Conservation (phyloP, 1,140 invertebrate genomes). For the Arion vulgaris region DNA sequence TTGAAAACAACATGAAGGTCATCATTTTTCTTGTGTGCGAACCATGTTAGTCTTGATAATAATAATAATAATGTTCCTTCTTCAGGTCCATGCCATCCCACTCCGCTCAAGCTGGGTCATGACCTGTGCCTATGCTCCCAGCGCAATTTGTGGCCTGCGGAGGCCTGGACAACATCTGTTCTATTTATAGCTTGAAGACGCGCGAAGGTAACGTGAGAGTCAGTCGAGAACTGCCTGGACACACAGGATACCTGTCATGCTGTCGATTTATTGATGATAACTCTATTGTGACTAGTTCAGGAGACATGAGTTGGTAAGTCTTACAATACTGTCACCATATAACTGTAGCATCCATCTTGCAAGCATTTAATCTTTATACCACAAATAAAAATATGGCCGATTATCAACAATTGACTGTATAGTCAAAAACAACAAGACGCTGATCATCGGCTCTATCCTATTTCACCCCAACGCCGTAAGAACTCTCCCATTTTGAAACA, state of each 20-base stretch:
- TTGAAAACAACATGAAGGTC: too few species aligned
- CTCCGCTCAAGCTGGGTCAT: conserved; percentile 98
- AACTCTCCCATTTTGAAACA: too few species aligned
- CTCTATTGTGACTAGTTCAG: conserved; percentile 98
- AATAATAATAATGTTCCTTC: too few species aligned
- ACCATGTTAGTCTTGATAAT: too few species aligned
- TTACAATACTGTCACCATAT: neutral
- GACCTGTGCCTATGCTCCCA: conserved; percentile 99
- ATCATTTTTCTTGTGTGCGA: too few species aligned
- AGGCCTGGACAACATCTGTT: conserved; percentile 98
- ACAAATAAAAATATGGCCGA: too few species aligned
- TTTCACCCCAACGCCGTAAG: too few species aligned
- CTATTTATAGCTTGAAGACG: conserved; percentile 92
- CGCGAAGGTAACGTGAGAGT: conserved; percentile 97
- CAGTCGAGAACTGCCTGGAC: conserved; percentile 92
- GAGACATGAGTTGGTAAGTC: conserved; percentile 96
- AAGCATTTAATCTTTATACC: too few species aligned
- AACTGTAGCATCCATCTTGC: too few species aligned
- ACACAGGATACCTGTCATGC: conserved; percentile 97
- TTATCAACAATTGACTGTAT: too few species aligned
- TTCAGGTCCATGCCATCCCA: conserved; percentile 92
- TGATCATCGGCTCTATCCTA: neutral
- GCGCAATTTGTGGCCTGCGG: conserved; percentile 98
- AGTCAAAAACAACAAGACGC: neutral
- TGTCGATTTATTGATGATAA: conserved; percentile 99